Conservation (phyloP, 2,797 vertebrate species). For the Cynodonichthys magdalenae region DNA sequence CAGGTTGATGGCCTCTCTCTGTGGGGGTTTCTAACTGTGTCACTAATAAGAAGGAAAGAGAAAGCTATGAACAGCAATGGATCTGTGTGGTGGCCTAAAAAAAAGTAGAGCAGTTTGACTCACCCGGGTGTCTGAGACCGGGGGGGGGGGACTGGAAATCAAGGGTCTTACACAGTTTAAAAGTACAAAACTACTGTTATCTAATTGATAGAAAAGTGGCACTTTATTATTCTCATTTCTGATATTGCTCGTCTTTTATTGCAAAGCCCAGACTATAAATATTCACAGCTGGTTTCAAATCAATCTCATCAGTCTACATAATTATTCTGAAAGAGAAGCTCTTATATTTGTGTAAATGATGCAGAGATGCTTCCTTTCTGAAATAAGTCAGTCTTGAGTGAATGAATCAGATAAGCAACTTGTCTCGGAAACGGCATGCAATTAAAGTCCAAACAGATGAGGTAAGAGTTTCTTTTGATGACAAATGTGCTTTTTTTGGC, state of each 20-base stretch:
- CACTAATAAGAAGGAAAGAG: constrained; percentile 28
- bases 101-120: constrained; percentile 65
- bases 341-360: constrained; percentile 19
- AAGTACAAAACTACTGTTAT: no score
- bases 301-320: constrained; percentile 45
- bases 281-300: constrained; percentile 36
- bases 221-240: constrained; percentile 3
- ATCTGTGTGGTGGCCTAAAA: constrained; percentile 61
- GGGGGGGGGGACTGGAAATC: constrained; percentile 25
- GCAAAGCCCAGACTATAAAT: constrained; percentile 29
- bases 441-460: constrained; percentile 37
- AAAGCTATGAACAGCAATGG: constrained; percentile 44
- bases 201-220: no score
- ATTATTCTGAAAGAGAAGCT: constrained; percentile 43
- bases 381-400: constrained; percentile 27
- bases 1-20: constrained; percentile 25
- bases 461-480: neutral
- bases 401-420: constrained; percentile 15
- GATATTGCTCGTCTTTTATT: constrained; percentile 27
- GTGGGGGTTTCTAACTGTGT: constrained; percentile 52
- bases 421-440: constrained; percentile 33
- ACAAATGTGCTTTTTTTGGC: constrained; percentile 25
- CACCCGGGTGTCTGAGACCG: constrained; percentile 2
- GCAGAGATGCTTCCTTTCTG: constrained; percentile 10
- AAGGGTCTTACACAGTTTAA: neutral